phyloP scores from a whole-genome alignment of 2,797 vertebrate genomes.

The Miichthys miiuy region DNA sequence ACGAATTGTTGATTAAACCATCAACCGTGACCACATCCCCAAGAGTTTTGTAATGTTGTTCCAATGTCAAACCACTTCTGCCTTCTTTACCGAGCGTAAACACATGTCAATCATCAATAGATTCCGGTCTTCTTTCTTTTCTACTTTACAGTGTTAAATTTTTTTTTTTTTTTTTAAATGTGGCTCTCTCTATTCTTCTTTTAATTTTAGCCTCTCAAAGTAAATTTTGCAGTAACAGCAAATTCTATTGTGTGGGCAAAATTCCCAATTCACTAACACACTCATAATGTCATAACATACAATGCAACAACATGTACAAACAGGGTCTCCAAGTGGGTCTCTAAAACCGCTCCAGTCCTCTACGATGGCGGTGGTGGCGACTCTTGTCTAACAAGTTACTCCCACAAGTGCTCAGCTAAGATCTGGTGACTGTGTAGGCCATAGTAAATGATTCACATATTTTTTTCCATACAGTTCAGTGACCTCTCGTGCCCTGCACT shows the following conservation, averaged over 20 bases:
- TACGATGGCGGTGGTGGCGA: background rate
- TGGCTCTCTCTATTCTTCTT: background rate
- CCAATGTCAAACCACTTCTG: constrained; percentile 29
- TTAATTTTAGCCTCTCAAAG: background rate
- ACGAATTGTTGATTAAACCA: constrained; percentile 39
- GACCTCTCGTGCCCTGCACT: background rate
- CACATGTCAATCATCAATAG: constrained; percentile 21
- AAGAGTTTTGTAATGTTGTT: constrained; percentile 26
- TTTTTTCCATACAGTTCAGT: constrained; percentile 7
- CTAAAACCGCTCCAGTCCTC: background rate
- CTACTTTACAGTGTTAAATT: background rate
- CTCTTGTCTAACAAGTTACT: background rate
- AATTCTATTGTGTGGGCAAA: background rate
- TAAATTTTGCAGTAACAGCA: background rate
- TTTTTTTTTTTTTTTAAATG: too few relatives aligned
- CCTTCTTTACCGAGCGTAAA: constrained; percentile 27
- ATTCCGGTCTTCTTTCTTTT: constrained; percentile 22
- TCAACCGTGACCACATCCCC: constrained; percentile 12
- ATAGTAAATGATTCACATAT: background rate
- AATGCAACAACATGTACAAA: background rate
- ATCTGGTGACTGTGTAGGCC: background rate
- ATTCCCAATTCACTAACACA: background rate
- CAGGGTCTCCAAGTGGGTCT: background rate
- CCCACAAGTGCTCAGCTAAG: background rate
- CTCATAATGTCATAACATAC: background rate